Evolutionary conservation across 1,140 invertebrate genomes (phyloP).

Genomic region (Listronotus oregonensis): DNA sequence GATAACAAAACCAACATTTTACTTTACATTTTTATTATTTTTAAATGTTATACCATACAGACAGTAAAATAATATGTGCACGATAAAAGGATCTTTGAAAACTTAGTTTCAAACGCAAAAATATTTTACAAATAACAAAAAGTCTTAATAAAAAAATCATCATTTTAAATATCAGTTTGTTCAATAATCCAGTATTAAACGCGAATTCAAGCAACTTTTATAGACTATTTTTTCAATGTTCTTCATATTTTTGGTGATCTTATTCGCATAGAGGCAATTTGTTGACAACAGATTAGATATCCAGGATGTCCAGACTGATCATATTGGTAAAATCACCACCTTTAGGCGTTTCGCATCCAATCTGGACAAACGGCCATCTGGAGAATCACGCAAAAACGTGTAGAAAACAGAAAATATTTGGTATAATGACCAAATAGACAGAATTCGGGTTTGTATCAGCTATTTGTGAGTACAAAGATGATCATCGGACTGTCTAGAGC

Average conservation of each 20-base stretch:
- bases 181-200: not conserved
- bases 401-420: too few species aligned
- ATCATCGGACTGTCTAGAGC: constrained; percentile 50
- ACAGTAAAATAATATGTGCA: constrained; percentile 38
- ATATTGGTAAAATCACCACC: too few species aligned
- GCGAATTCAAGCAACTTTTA: not conserved
- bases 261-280: too few species aligned
- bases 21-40: constrained; percentile 29
- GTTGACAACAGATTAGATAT: too few species aligned
- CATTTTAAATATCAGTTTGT: not conserved
- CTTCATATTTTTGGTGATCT: too few species aligned
- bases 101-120: constrained; percentile 16
- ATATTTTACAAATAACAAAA: not conserved
- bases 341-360: too few species aligned
- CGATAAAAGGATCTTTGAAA: constrained; percentile 10
- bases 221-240: not conserved
- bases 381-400: too few species aligned
- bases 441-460: not conserved
- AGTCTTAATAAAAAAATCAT: not conserved
- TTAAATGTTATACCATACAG: constrained; percentile 39
- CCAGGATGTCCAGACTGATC: too few species aligned
- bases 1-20: not conserved
- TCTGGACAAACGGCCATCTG: too few species aligned
- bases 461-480: constrained; percentile 3
- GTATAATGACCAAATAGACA: too few species aligned